Base-by-base conservation (phyloP, 1,140 invertebrate genomes). In the Apis laboriosa region DNA sequence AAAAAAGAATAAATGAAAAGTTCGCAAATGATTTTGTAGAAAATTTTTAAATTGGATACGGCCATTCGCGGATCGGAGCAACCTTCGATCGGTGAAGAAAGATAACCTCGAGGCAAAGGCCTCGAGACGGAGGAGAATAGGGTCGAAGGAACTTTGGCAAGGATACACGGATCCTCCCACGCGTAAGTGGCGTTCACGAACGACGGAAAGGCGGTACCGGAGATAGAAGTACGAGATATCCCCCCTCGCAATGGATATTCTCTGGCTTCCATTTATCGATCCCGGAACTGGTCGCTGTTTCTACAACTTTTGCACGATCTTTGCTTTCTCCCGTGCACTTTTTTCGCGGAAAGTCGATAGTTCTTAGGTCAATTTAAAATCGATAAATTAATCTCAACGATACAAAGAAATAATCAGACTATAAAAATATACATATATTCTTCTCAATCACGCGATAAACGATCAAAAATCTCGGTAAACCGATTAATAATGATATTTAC, bases 131-230 rank as follows among this genome's bases (percentile, higher is more conserved):
- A 1, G 43, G n/a, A 21, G 73, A 24, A 66, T 8, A 21, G 34
- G n/a, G 15, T 55, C 49, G 71, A 76, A 68, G 72, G 56, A 63
- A 43, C 64, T 28, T 12, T 56, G 53, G 61, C 51, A 74, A 86
- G 86, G 80, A 87, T 84, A 73, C 70, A 55, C 21, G 76, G 72
- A 86, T 77, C 86, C 72, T 87, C 80, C 84, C 70, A 86, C 86
- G 76, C 86, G 24, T 51, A 55, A 74, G 12, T n/a, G 66, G 17
- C 51, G 80, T 51, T 60, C 72, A 15, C 53, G 77, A 83, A 87
- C 84, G 67, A 67, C 87, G 85, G 77, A 85, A 82, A 85, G 87
- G 79, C 83, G 76, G 77, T 76, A 58, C 61, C 64, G 79, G 79
- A 83, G 85, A 87, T 87, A 84, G 86, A 34, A 73, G 15, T 9